Evolutionary conservation across 2,113 vertebrate genomes (phyloP).

Genomic region (Periophthalmodon schlosseri): DNA sequence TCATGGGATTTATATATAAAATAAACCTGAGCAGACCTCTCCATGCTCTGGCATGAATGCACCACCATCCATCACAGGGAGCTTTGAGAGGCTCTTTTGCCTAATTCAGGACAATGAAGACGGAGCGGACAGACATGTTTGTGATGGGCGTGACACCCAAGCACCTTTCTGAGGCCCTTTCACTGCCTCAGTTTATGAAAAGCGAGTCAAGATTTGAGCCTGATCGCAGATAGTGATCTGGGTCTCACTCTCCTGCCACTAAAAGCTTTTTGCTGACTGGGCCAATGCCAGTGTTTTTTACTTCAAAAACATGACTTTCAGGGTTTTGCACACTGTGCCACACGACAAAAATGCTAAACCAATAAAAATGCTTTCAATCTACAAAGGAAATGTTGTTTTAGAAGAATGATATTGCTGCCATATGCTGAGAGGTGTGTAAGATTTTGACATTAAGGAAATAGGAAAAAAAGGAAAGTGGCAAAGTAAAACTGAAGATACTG

Average conservation of each 20-base stretch:
- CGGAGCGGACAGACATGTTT: conserved; percentile 68
- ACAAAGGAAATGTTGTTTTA: conserved; percentile 45
- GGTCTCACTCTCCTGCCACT: conserved; percentile 70
- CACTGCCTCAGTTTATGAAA: conserved; percentile 67
- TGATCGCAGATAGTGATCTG: conserved; percentile 75
- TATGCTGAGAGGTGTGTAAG: conserved; percentile 13
- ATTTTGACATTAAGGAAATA: conserved; percentile 11
- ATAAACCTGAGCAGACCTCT: conserved; percentile 41
- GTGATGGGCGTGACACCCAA: conserved; percentile 60
- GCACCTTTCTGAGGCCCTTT: conserved; percentile 65
- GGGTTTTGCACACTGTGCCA: conserved; percentile 70
- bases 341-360: conserved; percentile 70
- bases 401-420: conserved; percentile 33
- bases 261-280: conserved; percentile 79
- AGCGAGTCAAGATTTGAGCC: conserved; percentile 65
- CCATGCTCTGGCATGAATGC: conserved; percentile 45
- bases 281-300: conserved; percentile 78
- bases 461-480: not conserved
- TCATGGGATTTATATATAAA: conserved; percentile 22
- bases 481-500: not conserved
- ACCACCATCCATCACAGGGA: conserved; percentile 63
- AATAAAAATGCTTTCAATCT: conserved; percentile 69
- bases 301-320: conserved; percentile 59
- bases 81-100: conserved; percentile 59
- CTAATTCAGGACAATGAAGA: conserved; percentile 70